Evolutionary conservation across 2,113 vertebrate genomes (phyloP).

Genomic region (Platichthys flesus): DNA sequence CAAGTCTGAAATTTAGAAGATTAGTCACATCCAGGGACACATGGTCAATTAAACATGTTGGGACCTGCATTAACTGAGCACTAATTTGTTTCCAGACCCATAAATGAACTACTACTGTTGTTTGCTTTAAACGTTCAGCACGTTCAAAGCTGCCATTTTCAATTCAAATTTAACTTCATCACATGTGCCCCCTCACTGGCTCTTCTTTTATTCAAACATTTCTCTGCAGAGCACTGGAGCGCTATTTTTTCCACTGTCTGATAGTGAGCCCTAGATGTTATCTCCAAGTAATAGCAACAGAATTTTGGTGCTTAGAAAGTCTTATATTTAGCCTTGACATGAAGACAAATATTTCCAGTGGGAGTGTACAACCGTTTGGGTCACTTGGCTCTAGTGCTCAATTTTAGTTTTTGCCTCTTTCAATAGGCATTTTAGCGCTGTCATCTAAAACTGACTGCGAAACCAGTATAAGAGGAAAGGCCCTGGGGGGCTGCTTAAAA

Average conservation of each 20-base stretch:
- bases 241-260: not conserved
- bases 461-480: constrained; percentile 30
- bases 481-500: constrained; percentile 44
- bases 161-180: not conserved
- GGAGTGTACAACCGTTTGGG: not conserved
- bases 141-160: not conserved
- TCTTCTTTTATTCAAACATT: not conserved
- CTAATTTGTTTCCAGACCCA: constrained; percentile 10
- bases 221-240: not conserved
- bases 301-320: not conserved
- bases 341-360: constrained; percentile 2
- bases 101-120: not conserved
- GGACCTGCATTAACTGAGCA: not conserved
- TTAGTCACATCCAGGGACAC: constrained; percentile 28
- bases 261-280: not conserved
- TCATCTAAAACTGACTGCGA: constrained; percentile 12
- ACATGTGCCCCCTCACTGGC: not conserved
- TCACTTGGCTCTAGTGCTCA: constrained; percentile 18
- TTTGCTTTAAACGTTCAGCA: not conserved
- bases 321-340: constrained; percentile 30
- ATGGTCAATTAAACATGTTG: constrained; percentile 14
- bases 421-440: constrained; percentile 15
- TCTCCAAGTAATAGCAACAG: not conserved
- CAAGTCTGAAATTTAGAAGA: constrained; percentile 18
- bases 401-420: constrained; percentile 19